Evolutionary conservation across 2,888 invertebrate species (phyloP).

Genomic region (Lydus trimaculatus): DNA sequence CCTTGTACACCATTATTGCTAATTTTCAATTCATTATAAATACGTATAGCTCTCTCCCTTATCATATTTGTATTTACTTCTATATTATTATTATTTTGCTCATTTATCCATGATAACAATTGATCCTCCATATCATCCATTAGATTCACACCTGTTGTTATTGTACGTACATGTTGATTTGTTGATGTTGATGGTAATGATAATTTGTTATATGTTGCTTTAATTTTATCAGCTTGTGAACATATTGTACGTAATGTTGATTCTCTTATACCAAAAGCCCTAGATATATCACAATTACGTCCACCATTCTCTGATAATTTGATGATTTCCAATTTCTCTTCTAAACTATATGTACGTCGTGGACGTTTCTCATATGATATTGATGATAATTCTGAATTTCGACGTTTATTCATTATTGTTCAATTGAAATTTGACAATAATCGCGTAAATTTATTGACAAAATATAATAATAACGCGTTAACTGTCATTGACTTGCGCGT

Average conservation of each 20-base stretch:
- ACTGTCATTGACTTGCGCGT: too few relatives aligned
- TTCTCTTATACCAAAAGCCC: neutral
- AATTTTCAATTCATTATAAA: neutral
- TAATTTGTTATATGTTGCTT: neutral
- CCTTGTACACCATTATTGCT: neutral
- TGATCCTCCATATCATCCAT: neutral
- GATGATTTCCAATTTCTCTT: neutral
- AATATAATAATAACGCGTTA: neutral
- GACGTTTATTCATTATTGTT: neutral
- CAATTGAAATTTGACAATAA: neutral
- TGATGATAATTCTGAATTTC: neutral
- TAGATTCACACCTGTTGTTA: neutral
- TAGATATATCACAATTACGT: conserved; percentile 1
- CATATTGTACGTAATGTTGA: neutral
- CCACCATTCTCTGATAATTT: neutral
- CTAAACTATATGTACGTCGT: neutral
- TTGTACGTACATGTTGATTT: neutral
- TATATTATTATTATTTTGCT: neutral
- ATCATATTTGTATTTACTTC: neutral
- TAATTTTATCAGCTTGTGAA: neutral
- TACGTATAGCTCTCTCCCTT: neutral
- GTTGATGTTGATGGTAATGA: neutral
- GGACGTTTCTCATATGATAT: neutral
- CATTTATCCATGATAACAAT: neutral
- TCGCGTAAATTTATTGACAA: neutral